These are phyloP conservation scores for Brachionus plicatilis DNA, from an alignment of 1,140 invertebrate species.

Conservation along the genomic window DNA sequence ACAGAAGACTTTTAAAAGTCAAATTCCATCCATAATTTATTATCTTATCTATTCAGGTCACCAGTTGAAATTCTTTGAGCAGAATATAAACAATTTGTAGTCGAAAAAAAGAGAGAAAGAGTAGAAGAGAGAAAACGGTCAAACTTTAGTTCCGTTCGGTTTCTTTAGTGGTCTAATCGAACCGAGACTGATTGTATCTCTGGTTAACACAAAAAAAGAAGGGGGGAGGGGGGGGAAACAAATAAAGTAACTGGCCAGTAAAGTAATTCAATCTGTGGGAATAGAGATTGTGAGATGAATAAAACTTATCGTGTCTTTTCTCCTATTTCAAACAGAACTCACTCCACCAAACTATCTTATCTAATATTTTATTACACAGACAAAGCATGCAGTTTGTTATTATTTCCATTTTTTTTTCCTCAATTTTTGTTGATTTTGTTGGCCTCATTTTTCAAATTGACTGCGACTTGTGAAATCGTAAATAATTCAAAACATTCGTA, in stretches of 20 bases:
- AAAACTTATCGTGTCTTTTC: slow-evolving; percentile 26
- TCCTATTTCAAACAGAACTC: background rate
- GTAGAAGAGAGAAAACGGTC: background rate
- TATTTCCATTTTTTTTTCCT: background rate
- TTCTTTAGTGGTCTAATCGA: background rate
- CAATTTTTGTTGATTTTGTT: background rate
- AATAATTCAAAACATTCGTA: slow-evolving; percentile 12
- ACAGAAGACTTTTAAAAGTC: slow-evolving; percentile 39
- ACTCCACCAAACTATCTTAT: background rate
- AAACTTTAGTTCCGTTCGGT: background rate
- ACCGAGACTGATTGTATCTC: background rate
- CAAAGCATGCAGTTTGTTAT: background rate
- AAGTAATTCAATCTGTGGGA: slow-evolving; percentile 22
- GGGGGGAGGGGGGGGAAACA: background rate
- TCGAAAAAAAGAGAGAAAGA: background rate
- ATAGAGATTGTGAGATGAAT: background rate
- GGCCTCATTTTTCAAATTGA: background rate
- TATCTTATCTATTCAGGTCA: slow-evolving; percentile 39
- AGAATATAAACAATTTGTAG: slow-evolving; percentile 22
- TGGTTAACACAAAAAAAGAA: background rate
- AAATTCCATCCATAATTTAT: slow-evolving; percentile 27
- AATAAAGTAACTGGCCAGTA: background rate
- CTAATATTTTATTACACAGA: slow-evolving; percentile 10
- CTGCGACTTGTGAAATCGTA: background rate
- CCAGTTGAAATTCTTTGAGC: background rate